phyloP scores from a whole-genome alignment of 1,140 invertebrate genomes.

The Antheraea pernyi region DNA sequence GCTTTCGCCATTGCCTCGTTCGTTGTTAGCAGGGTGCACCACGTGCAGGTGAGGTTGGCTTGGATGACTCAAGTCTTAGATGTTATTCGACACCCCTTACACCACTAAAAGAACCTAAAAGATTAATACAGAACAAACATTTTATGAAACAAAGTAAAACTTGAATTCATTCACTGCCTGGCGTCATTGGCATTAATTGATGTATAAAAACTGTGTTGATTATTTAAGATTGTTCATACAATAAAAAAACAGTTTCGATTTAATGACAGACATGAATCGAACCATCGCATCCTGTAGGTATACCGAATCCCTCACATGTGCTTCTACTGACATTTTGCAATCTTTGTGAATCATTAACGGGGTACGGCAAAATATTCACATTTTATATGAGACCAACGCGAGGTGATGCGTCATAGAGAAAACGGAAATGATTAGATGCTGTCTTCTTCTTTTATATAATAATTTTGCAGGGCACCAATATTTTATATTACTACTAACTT shows the following conservation, averaged over 20 bases:
- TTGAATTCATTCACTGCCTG: background rate
- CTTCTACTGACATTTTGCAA: conserved; percentile 17
- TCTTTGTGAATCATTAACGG: conserved; percentile 17
- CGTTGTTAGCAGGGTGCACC: too few relatives aligned
- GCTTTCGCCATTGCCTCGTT: too few relatives aligned
- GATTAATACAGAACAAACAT: background rate
- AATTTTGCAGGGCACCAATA: too few relatives aligned
- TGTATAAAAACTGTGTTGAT: background rate
- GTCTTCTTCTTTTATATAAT: background rate
- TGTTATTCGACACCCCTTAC: too few relatives aligned
- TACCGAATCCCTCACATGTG: conserved; percentile 19
- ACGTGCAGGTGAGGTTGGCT: too few relatives aligned
- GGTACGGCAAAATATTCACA: background rate
- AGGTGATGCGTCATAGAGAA: conserved; percentile 6
- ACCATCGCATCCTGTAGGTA: conserved; percentile 19
- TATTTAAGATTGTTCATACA: background rate
- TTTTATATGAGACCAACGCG: conserved; percentile 8
- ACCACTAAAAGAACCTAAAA: too few relatives aligned
- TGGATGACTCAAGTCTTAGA: too few relatives aligned
- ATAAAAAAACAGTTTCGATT: background rate
- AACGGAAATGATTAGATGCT: background rate
- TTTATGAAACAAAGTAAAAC: background rate
- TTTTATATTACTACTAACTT: too few relatives aligned
- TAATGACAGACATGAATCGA: conserved; percentile 24
- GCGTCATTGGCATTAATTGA: background rate